Base-by-base conservation (phyloP, 2,113 vertebrate genomes). In the Hippocampus comes region DNA sequence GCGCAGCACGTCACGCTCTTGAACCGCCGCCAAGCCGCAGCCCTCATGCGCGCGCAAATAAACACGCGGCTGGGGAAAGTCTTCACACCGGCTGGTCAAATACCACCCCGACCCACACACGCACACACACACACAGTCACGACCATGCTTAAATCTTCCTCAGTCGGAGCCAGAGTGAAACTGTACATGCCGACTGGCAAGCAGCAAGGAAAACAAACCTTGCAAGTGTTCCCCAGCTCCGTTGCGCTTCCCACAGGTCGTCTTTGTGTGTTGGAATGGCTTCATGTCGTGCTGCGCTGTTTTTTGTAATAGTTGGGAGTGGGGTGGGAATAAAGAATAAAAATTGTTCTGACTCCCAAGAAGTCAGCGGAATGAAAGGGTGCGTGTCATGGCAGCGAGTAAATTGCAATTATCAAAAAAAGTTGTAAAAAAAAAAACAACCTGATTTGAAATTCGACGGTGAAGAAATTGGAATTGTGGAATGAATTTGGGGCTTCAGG, bases 61-160 rank as follows among this genome's bases (percentile, higher is more conserved):
- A 60, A 60, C 38, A 49, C 71, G 5, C 56, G 75, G 84, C 74
- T 4, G 4, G 79, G 83, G 81, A 89, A 89, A 73, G 76, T 84
- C 84, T 85, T 86, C 81, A 85, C 72, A 68, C 77, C 80, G 74
- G n/a, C 74, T 72, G 78, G 84, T 85, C 78, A 78, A 81, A 84
- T 78, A 78, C 78, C 80, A 63, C 34, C 68, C 64, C 53, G n/a
- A 67, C 56, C 53, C 55, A 18, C 34, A 71, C 55, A 49, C 42
- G 30, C 63, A 17, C 71, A 23, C 34, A 71, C 55, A 5, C 73
- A 55, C 73, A 41, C 73, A 46, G 79, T 23, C 76, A 42, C 76
- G 63, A 71, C 20, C 83, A 83, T 78, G 77, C 81, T 64, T 76
- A 70, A 42, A 38, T 84, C 82, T 75, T 84, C 78, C 77, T 81